Evolutionary conservation across 2,888 invertebrate genomes (phyloP).

Genomic region (Pheosia gnoma): DNA sequence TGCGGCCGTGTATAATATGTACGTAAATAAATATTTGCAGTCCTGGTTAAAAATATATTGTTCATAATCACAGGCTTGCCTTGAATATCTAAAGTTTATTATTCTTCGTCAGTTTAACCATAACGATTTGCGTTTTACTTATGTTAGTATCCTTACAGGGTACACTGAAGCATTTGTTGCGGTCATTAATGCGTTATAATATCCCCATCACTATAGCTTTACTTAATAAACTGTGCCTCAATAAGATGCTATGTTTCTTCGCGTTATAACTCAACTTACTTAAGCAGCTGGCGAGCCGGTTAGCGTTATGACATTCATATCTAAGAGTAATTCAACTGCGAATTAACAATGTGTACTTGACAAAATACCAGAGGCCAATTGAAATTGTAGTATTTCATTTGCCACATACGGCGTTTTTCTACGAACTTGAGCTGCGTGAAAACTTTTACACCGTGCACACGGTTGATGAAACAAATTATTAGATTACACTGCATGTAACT

Average conservation of each 20-base stretch:
- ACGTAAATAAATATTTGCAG: neutral
- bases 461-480: neutral
- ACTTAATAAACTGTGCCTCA: neutral
- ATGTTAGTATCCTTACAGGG: neutral
- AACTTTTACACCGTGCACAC: neutral
- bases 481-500: too few relatives aligned
- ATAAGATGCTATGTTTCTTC: constrained; percentile 3
- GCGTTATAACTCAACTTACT: neutral
- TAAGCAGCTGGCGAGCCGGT: neutral
- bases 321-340: neutral
- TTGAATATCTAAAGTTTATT: neutral
- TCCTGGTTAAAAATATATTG: too few relatives aligned
- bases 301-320: neutral
- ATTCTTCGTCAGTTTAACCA: too few relatives aligned
- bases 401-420: neutral
- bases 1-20: too few relatives aligned
- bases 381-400: neutral
- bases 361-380: neutral
- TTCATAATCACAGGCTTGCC: neutral
- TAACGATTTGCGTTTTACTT: neutral
- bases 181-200: neutral
- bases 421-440: neutral
- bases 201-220: neutral
- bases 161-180: neutral
- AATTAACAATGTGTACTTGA: neutral